Evolutionary conservation across 1,140 invertebrate genomes (phyloP), one percentile per base, ranked within the genome.

Genomic region (Papilio machaon): DNA sequence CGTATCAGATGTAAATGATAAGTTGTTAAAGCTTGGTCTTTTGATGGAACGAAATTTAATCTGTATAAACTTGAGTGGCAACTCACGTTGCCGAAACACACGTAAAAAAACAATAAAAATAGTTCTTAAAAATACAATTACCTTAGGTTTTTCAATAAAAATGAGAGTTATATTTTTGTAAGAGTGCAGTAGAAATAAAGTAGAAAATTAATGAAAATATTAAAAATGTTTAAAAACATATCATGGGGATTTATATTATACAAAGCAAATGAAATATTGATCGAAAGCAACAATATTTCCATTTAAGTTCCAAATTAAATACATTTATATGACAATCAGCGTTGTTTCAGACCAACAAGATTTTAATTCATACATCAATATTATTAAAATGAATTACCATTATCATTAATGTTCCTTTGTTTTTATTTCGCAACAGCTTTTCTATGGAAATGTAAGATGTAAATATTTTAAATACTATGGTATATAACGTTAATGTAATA

Each of bases 1-100:
- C 35, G 38, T 70, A 70, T 70, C 60, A 64, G 60, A 23, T 70
- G 64, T 70, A 70, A 52, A 17, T 54, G 6, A 70, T 70, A 70
- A 70, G 64, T 70, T 70, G 30, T 35, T 64, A 30, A 60, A 60
- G n/a, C 58, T 8, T 19, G 7, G 2, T 64, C 60, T 30, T 64
- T 23, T 11, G 60, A 19, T 64, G 23, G 4, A 23, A 54, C 52
- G 15, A 17, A 15, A 17, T 17, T 54, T 17, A 54, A n/a, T 54
- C 15, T 17, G 15, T 54, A 17, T 43, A 2, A 43, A 7, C 38
- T 43, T 43, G 38, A 43, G 1, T 38, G 2, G 2, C 38, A 6
- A 43, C 38, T 1, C 23, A 30, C 23, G 23, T 30, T 38, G 38
- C 38, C 38, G 6, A 38, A 38, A 43, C 38, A 43, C 38, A 43